These are phyloP conservation scores for Trichonephila clavata DNA, from an alignment of 1,140 invertebrate genomes.

Conservation along the genomic window DNA sequence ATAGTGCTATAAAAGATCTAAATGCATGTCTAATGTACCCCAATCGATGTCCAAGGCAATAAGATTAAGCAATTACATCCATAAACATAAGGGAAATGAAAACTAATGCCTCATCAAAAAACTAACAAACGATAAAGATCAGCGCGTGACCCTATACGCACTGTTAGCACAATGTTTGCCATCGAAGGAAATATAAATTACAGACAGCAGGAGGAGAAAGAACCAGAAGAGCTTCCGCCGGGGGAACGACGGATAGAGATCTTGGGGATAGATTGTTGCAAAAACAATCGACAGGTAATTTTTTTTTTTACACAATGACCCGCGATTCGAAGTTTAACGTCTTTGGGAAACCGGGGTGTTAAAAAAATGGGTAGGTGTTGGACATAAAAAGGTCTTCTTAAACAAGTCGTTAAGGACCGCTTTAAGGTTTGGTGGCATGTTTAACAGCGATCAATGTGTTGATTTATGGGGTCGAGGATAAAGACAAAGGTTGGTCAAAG, in stretches of 20 bases:
- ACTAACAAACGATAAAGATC: conserved; percentile 24
- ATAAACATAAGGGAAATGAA: conserved; percentile 23
- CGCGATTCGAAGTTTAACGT: neutral
- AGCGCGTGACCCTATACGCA: neutral
- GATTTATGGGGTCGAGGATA: neutral
- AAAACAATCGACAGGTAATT: conserved; percentile 39
- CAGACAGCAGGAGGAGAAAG: neutral
- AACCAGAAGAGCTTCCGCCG: neutral
- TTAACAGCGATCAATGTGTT: neutral
- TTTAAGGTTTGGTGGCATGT: neutral
- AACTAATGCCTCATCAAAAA: conserved; percentile 8
- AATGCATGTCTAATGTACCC: neutral
- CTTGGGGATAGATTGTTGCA: neutral
- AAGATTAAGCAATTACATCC: conserved; percentile 45
- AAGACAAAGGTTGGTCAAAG: neutral
- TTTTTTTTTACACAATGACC: neutral
- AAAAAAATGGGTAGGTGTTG: conserved; percentile 25
- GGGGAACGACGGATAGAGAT: conserved; percentile 12
- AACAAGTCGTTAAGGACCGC: neutral
- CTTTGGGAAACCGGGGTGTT: conserved; percentile 40
- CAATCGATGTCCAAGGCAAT: neutral
- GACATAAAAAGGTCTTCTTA: neutral
- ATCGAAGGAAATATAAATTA: conserved; percentile 41
- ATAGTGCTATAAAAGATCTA: too few species aligned
- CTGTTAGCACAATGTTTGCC: conserved; percentile 25